Evolutionary conservation across 1,140 invertebrate species (phyloP).

Genomic region (Lepidotrigona ventralis): DNA sequence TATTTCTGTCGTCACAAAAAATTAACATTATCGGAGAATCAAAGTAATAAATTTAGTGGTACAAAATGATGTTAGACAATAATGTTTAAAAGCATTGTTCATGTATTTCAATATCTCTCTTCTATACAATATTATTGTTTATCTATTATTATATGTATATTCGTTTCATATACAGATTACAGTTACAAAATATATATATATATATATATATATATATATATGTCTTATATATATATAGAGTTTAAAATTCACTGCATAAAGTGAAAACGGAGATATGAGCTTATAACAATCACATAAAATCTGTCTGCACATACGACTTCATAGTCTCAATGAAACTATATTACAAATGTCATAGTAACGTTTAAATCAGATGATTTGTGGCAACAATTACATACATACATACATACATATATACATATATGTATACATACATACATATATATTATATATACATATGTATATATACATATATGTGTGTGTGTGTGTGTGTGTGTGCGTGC

Average conservation of each 20-base stretch:
- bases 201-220: slow-evolving; percentile 43
- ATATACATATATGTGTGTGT: neutral
- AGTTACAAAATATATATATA: slow-evolving; percentile 70
- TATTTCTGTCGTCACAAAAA: slow-evolving; percentile 42
- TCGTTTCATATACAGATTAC: slow-evolving; percentile 77
- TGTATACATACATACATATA: neutral
- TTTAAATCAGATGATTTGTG: slow-evolving; percentile 43
- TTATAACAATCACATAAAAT: slow-evolving; percentile 60
- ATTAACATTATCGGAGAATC: slow-evolving; percentile 54
- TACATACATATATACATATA: neutral
- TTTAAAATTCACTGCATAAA: slow-evolving; percentile 74
- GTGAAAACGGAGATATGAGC: slow-evolving; percentile 60
- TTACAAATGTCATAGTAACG: slow-evolving; percentile 51
- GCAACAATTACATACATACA: slow-evolving; percentile 12
- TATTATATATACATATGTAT: slow-evolving; percentile 17
- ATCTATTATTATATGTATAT: slow-evolving; percentile 76
- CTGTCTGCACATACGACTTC: slow-evolving; percentile 46
- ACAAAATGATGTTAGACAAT: slow-evolving; percentile 79
- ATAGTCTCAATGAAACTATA: slow-evolving; percentile 52
- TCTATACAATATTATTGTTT: slow-evolving; percentile 78
- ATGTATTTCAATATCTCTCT: slow-evolving; percentile 81
- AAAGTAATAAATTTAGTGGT: slow-evolving; percentile 75
- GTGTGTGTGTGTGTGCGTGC: neutral
- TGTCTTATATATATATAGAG: slow-evolving; percentile 68
- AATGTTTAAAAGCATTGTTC: slow-evolving; percentile 80